Evolutionary conservation across 2,113 vertebrate species (phyloP).

Genomic region (Menidia beryllina): DNA sequence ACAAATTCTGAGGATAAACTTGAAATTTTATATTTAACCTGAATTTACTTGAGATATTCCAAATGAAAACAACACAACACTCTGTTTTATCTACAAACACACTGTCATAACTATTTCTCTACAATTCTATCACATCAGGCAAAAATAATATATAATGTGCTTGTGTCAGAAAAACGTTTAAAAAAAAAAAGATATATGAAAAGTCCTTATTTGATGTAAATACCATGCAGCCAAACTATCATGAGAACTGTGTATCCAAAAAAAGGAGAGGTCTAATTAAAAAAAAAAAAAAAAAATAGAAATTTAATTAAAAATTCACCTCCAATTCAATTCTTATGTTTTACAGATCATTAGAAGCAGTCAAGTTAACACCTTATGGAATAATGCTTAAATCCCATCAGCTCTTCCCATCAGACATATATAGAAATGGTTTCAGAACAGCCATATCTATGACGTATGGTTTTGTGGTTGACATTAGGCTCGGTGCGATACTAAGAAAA

Average conservation of each 20-base stretch:
- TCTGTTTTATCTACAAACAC: too few relatives aligned
- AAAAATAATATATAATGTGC: too few relatives aligned
- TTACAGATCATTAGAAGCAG: neutral
- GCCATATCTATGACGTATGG: constrained; percentile 20
- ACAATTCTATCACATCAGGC: too few relatives aligned
- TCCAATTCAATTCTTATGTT: neutral
- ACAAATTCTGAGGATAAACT: constrained; percentile 37
- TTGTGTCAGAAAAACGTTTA: too few relatives aligned
- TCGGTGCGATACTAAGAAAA: neutral
- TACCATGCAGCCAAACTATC: neutral
- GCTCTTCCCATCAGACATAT: constrained; percentile 4
- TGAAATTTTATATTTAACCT: too few relatives aligned
- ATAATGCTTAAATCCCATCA: neutral
- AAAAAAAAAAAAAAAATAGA: too few relatives aligned
- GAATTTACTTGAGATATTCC: too few relatives aligned
- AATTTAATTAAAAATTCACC: neutral
- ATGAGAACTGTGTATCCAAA: neutral
- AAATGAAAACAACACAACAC: too few relatives aligned
- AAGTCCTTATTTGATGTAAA: too few relatives aligned
- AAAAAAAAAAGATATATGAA: too few relatives aligned
- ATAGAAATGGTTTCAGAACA: constrained; percentile 29
- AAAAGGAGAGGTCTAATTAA: constrained; percentile 15
- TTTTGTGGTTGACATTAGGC: constrained; percentile 8
- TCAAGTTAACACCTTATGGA: neutral
- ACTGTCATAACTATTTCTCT: too few relatives aligned